These are phyloP conservation scores for Tenodera sinensis DNA, from an alignment of 2,888 invertebrate species.

Conservation along the genomic window DNA sequence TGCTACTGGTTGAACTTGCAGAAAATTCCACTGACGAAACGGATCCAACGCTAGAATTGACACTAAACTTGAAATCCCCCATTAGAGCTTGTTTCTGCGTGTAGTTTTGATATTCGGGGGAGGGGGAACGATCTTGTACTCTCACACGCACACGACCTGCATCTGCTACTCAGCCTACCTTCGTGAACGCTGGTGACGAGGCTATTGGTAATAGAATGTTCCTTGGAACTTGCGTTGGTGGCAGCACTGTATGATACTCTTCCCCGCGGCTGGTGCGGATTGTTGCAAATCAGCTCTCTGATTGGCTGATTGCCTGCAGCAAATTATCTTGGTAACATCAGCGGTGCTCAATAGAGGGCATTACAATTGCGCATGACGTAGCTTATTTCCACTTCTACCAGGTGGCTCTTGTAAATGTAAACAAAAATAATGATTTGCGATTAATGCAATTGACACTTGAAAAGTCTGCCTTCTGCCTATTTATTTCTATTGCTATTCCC, in stretches of 20 bases:
- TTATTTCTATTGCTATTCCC: background rate
- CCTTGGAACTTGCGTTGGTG: background rate
- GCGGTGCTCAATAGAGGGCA: background rate
- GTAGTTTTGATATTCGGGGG: conserved; percentile 28
- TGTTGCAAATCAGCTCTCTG: background rate
- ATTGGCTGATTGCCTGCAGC: background rate
- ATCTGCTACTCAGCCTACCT: conserved; percentile 32
- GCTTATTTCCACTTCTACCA: background rate
- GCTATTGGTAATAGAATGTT: conserved; percentile 17
- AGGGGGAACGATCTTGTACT: conserved; percentile 32
- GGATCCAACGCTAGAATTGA: conserved; percentile 39
- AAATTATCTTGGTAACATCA: background rate
- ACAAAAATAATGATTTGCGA: background rate
- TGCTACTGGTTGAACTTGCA: conserved; percentile 35
- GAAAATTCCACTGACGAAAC: conserved; percentile 38
- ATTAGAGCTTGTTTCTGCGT: conserved; percentile 37
- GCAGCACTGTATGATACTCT: background rate
- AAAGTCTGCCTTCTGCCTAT: background rate
- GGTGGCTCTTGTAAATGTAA: background rate
- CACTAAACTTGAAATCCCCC: conserved; percentile 40
- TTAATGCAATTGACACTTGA: background rate
- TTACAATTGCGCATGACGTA: background rate
- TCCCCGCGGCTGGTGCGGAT: background rate
- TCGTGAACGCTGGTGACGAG: conserved; percentile 32
- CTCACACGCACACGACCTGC: conserved; percentile 34